Evolutionary conservation across 2,888 invertebrate genomes (phyloP), one percentile per base, ranked within the genome.

Genomic region (Chrysodeixis includens): DNA sequence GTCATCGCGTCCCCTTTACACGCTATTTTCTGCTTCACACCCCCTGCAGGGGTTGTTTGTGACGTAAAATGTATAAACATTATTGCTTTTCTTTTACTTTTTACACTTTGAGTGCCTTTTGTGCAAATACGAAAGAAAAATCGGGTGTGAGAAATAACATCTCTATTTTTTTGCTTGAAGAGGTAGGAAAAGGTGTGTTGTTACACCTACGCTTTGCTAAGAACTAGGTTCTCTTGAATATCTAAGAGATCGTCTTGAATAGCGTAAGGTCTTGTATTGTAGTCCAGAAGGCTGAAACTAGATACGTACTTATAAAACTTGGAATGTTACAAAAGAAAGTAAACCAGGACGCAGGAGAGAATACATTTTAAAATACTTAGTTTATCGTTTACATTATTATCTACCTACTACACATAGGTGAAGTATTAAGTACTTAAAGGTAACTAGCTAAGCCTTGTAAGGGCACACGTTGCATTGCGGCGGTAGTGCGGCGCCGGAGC

Each of bases 21-120:
- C 58, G 56, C 59, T 56, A 66, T 66, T 63, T 63, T 60, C 66
- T 70, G 53, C 60, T 62, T 60, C 30, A 51, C 66, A 46, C 69
- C 22, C 58, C 62, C 18, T 16, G 30, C 35, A 49, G 53, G 56
- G 62, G 30, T 55, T 66, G 62, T 32, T 62, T 66, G 22, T 32
- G 49, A 49, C 40, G 16, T 49, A 35, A 40, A 30, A 57, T 57
- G 30, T 49, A 60, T 44, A 52, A 55, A 35, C 35, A 55, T 55
- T 55, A 49, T 59, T 55, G 65, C 30, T 56, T 46, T 32, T 58
- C 12, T 44, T 44, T 44, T 44, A n/a, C 46, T 49, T 49, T 46
- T 49, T 18, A 49, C 20, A 49, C 46, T 49, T 49, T 10, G 46
- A 46, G 46, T 18, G 18, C 16, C 18, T 46, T 49, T 20, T 18